Evolutionary conservation across 2,888 invertebrate species (phyloP).

Genomic region (Campoplex capitator): DNA sequence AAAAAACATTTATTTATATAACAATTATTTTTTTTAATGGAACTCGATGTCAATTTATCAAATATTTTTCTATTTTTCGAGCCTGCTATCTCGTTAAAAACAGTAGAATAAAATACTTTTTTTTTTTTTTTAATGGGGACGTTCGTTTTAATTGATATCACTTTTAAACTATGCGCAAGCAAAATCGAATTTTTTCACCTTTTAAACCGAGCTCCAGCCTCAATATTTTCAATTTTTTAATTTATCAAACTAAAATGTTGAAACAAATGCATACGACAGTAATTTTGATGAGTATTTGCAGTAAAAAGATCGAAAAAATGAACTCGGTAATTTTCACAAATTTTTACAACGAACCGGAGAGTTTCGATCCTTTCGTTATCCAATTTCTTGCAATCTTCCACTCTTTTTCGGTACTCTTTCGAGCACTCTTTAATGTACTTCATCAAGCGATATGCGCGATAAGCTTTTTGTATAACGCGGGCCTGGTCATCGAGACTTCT

Average conservation of each 20-base stretch:
- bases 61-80: not conserved
- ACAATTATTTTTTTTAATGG: too few relatives aligned
- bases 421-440: conserved; percentile 85
- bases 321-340: not conserved
- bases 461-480: conserved; percentile 89
- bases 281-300: too few relatives aligned
- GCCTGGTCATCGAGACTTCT: conserved; percentile 85
- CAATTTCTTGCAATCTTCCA: conserved; percentile 86
- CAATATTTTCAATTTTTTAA: not conserved
- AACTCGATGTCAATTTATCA: not conserved
- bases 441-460: conserved; percentile 86
- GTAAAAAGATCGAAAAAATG: not conserved
- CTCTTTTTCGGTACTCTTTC: conserved; percentile 85
- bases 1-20: not conserved
- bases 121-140: too few relatives aligned
- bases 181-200: not conserved
- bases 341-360: conserved; percentile 66
- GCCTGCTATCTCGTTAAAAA: not conserved
- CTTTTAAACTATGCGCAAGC: not conserved
- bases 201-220: not conserved
- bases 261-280: too few relatives aligned
- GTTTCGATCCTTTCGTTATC: conserved; percentile 85
- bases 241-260: not conserved
- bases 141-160: too few relatives aligned
- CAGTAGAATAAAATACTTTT: too few relatives aligned